phyloP scores from a whole-genome alignment of 2,797 vertebrate species.

The Carcharodon carcharias region DNA sequence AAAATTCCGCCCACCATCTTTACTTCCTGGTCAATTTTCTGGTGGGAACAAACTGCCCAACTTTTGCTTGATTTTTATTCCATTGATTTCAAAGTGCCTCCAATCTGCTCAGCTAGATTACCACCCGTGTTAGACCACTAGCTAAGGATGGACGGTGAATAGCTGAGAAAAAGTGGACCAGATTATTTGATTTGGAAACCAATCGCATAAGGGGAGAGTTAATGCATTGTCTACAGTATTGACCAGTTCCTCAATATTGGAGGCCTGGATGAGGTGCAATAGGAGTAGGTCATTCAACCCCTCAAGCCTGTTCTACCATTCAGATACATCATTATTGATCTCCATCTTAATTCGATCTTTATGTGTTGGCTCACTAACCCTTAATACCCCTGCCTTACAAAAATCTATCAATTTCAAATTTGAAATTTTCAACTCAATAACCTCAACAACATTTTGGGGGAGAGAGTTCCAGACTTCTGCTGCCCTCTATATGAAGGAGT shows the following conservation, averaged over 20 bases:
- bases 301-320: not conserved
- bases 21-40: not conserved
- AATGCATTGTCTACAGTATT: not conserved
- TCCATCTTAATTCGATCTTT: not conserved
- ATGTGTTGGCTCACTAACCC: not conserved
- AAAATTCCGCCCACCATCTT: not conserved
- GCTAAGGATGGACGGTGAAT: not conserved
- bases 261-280: not conserved
- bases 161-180: not conserved
- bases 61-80: not conserved
- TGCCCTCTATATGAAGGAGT: not conserved
- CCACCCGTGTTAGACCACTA: not conserved
- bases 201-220: not conserved
- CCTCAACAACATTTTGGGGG: not conserved
- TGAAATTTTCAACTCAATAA: not conserved
- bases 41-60: not conserved
- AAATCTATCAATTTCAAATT: not conserved
- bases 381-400: not conserved
- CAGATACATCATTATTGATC: not conserved
- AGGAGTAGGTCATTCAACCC: too few relatives aligned
- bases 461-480: not conserved
- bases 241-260: not conserved
- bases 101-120: not conserved
- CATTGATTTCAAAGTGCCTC: not conserved
- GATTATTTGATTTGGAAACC: not conserved